phyloP scores from a whole-genome alignment of 2,888 invertebrate species.

The Drosophila sordidula region DNA sequence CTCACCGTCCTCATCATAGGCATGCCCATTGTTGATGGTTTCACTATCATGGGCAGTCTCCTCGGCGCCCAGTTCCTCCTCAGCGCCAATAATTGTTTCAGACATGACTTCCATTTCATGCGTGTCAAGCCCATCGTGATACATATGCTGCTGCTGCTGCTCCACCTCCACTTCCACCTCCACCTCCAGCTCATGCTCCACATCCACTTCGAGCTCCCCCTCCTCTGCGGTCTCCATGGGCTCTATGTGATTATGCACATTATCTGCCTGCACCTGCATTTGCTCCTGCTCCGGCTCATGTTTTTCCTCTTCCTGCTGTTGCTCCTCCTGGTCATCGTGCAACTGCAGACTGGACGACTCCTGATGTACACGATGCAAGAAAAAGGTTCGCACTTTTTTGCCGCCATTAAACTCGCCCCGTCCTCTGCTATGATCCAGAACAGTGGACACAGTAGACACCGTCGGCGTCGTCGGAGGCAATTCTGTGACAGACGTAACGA shows the following conservation, averaged over 20 bases:
- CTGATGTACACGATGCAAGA: constrained; percentile 64
- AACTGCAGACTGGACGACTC: constrained; percentile 42
- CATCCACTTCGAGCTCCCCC: not conserved
- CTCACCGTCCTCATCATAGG: constrained; percentile 21
- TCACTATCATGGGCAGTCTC: constrained; percentile 40
- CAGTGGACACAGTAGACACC: not conserved
- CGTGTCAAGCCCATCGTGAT: constrained; percentile 34
- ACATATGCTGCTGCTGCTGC: constrained; percentile 34
- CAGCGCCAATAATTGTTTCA: constrained; percentile 76
- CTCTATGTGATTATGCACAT: constrained; percentile 13
- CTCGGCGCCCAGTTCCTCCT: constrained; percentile 49
- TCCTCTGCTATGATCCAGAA: constrained; percentile 37
- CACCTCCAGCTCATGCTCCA: constrained; percentile 15
- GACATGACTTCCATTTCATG: constrained; percentile 49
- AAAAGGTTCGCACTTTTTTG: constrained; percentile 67
- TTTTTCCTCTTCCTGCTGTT: constrained; percentile 11
- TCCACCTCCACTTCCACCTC: constrained; percentile 3
- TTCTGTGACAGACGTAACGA: constrained; percentile 33
- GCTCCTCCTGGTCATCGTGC: constrained; percentile 28
- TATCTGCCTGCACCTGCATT: constrained; percentile 8
- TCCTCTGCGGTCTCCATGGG: not conserved
- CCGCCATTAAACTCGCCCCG: constrained; percentile 65
- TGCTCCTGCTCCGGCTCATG: constrained; percentile 13
- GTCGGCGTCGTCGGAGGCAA: constrained; percentile 33
- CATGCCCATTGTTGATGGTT: constrained; percentile 43